A percentile compares a stretch with the other conserved stretches of the same genome.
Evolutionary conservation across 2,888 invertebrate species (phyloP).

Genomic region (Gortyna flavago): DNA sequence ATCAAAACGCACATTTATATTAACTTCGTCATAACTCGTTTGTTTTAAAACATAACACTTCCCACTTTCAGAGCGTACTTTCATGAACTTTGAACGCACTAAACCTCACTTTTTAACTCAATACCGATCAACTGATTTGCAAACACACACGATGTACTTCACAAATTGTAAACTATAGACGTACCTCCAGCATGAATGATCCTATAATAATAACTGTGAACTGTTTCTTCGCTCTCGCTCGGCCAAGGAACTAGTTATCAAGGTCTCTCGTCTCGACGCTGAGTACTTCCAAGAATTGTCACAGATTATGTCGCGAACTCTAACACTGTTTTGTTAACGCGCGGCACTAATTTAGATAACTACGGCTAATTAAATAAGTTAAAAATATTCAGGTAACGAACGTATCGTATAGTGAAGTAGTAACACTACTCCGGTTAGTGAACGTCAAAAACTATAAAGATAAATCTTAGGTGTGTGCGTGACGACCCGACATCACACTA

Average conservation of each 20-base stretch:
- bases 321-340: slow-evolving; percentile 71
- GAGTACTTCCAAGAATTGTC: slow-evolving; percentile 87
- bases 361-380: slow-evolving; percentile 35
- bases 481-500: slow-evolving; percentile 77
- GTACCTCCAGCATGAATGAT: slow-evolving; percentile 90
- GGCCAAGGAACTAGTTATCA: slow-evolving; percentile 90
- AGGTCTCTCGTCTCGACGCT: slow-evolving; percentile 88
- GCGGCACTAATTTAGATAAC: slow-evolving; percentile 60
- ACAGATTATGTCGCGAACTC: slow-evolving; percentile 81
- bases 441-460: slow-evolving; percentile 79
- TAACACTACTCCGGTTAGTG: slow-evolving; percentile 72
- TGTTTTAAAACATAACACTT: slow-evolving; percentile 77
- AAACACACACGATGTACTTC: slow-evolving; percentile 81
- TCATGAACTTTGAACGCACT: slow-evolving; percentile 80
- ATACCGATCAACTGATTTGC: slow-evolving; percentile 69
- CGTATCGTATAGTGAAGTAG: slow-evolving; percentile 64
- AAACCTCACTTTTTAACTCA: slow-evolving; percentile 79
- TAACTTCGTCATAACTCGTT: slow-evolving; percentile 82
- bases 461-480: slow-evolving; percentile 75
- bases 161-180: slow-evolving; percentile 87
- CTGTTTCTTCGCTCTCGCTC: slow-evolving; percentile 84
- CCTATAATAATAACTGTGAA: slow-evolving; percentile 87
- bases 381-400: slow-evolving; percentile 53
- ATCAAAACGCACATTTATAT: slow-evolving; percentile 83
- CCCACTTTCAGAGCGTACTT: slow-evolving; percentile 75